Evolutionary conservation across 1,140 invertebrate species (phyloP).

Genomic region (Leptoteleia sp.): DNA sequence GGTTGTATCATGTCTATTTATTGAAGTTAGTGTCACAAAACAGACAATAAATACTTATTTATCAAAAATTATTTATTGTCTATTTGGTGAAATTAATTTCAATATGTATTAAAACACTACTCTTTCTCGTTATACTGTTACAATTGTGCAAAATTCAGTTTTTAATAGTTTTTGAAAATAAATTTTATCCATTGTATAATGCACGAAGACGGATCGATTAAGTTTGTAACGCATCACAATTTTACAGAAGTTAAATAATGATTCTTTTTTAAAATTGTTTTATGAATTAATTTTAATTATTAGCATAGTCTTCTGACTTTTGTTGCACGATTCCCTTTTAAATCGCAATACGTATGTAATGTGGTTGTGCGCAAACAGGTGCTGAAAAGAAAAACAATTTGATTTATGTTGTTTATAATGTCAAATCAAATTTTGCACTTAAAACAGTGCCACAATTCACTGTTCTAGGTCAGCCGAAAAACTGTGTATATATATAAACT

Average conservation of each 20-base stretch:
- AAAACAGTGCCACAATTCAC: conserved; percentile 6
- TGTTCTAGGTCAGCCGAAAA: conserved; percentile 25
- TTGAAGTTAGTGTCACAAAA: too few species aligned
- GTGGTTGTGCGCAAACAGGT: conserved; percentile 11
- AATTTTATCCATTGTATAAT: conserved; percentile 8
- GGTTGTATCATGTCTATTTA: too few species aligned
- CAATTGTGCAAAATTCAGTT: conserved; percentile 17
- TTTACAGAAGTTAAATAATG: conserved; percentile 25
- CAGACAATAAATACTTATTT: too few species aligned
- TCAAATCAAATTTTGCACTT: background rate
- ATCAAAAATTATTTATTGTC: too few species aligned
- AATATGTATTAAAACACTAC: too few species aligned
- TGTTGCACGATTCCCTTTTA: background rate
- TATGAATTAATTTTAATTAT: background rate
- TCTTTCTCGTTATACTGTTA: conserved; percentile 17
- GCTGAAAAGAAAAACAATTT: conserved; percentile 10
- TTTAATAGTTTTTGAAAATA: conserved; percentile 30
- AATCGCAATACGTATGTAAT: conserved; percentile 16
- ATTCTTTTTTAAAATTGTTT: background rate
- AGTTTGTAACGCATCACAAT: conserved; percentile 6
- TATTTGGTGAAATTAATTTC: too few species aligned
- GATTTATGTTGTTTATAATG: too few species aligned
- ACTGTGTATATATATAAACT: conserved; percentile 51
- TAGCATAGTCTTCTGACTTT: background rate
- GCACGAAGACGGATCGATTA: conserved; percentile 5